These are phyloP conservation scores for Dendroctonus valens DNA, from an alignment of 1,140 invertebrate species.

Conservation along the genomic window DNA sequence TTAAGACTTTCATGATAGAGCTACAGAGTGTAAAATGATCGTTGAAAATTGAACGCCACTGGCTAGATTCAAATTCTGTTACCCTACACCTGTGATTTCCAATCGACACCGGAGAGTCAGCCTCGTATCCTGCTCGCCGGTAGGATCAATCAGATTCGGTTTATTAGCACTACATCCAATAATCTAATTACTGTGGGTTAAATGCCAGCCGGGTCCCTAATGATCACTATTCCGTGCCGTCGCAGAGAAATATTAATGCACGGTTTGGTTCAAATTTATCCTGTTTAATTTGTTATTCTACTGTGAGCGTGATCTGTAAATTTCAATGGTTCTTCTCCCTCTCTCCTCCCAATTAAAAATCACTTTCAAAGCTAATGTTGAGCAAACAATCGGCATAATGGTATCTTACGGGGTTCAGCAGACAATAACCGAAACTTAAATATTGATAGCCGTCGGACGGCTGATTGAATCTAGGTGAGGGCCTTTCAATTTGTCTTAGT, in stretches of 20 bases:
- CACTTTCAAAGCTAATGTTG: too few relatives aligned
- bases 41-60: too few relatives aligned
- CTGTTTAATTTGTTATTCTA: slow-evolving; percentile 18
- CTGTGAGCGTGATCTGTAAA: slow-evolving; percentile 11
- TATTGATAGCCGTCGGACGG: too few relatives aligned
- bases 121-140: slow-evolving; percentile 18
- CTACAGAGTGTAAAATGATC: too few relatives aligned
- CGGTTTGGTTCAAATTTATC: slow-evolving; percentile 19
- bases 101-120: slow-evolving; percentile 15
- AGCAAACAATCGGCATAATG: too few relatives aligned
- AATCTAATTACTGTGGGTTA: slow-evolving; percentile 35
- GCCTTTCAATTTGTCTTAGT: too few relatives aligned
- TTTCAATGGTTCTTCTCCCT: neutral
- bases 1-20: too few relatives aligned
- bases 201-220: slow-evolving; percentile 28
- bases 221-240: slow-evolving; percentile 31
- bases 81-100: slow-evolving; percentile 4
- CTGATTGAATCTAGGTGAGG: too few relatives aligned
- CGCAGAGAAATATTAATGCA: slow-evolving; percentile 29
- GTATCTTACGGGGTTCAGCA: too few relatives aligned
- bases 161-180: slow-evolving; percentile 31
- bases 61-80: too few relatives aligned
- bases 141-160: slow-evolving; percentile 32
- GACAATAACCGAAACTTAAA: too few relatives aligned
- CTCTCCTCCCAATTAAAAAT: too few relatives aligned